Percentiles rank a stretch among this genome's conserved stretches.
Conservation (phyloP, 2,888 invertebrate genomes). For the Anoplius nigerrimus region DNA sequence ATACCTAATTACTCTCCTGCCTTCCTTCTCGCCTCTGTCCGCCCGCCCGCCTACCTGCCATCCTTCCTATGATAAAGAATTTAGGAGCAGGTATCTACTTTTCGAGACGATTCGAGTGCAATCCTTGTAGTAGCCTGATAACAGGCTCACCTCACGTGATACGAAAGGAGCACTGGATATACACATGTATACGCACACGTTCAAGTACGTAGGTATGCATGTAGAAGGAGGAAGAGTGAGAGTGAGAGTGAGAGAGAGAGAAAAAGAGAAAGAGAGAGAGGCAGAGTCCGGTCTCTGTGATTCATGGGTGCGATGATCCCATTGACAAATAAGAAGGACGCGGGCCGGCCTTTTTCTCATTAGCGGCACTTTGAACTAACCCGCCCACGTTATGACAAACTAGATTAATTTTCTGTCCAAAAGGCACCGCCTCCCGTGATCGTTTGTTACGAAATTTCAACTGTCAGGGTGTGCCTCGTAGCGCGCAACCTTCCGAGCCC, state of each 20-base stretch:
- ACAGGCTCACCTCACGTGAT: no score
- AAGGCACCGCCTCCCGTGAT: constrained; percentile 62
- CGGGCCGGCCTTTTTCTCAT: constrained; percentile 72
- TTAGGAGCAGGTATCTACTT: no score
- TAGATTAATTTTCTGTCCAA: constrained; percentile 73
- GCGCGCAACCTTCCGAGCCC: constrained; percentile 11
- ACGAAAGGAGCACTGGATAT: no score
- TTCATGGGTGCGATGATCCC: constrained; percentile 68
- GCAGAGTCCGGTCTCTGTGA: constrained; percentile 39
- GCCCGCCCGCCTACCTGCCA: no score
- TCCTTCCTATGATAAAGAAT: no score
- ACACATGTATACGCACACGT: no score
- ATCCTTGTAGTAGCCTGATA: not conserved
- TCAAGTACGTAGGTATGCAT: not conserved
- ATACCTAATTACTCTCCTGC: no score
- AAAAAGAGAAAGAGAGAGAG: no score
- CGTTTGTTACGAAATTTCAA: constrained; percentile 74
- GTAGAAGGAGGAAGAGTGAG: not conserved
- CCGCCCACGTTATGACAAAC: constrained; percentile 75
- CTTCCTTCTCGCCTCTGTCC: no score
- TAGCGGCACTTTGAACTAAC: constrained; percentile 74
- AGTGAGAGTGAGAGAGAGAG: no score
- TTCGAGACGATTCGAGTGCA: no score
- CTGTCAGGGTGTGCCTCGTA: constrained; percentile 58
- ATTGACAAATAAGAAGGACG: constrained; percentile 72